Percentiles rank a stretch among this genome's conserved stretches.
Evolutionary conservation across 2,113 vertebrate species (phyloP).

Genomic region (Hemiscyllium ocellatum): DNA sequence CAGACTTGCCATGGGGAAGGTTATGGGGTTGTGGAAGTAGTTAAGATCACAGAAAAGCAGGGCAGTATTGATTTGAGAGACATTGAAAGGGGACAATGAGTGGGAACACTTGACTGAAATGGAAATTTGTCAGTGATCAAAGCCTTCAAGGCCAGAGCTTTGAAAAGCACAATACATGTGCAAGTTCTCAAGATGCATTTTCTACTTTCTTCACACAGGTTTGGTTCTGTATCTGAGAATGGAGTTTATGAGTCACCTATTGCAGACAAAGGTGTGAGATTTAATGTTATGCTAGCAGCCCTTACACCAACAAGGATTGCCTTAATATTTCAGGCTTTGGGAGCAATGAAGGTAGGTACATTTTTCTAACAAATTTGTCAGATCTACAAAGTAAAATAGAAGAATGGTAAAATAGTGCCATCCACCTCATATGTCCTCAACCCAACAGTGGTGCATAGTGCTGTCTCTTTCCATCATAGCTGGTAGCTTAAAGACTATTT

Average conservation of each 20-base stretch:
- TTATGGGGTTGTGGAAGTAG: background rate
- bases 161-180: background rate
- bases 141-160: background rate
- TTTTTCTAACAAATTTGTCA: background rate
- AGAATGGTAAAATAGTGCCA: background rate
- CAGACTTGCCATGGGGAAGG: background rate
- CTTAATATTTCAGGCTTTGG: conserved; percentile 50
- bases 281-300: conserved; percentile 50
- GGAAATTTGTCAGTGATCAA: background rate
- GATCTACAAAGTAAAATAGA: background rate
- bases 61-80: background rate
- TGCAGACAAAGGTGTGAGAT: conserved; percentile 47
- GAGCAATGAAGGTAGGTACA: conserved; percentile 53
- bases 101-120: background rate
- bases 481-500: background rate
- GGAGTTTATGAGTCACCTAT: conserved; percentile 50
- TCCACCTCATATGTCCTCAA: background rate
- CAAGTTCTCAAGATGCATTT: background rate
- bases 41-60: background rate
- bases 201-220: conserved; percentile 45
- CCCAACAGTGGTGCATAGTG: background rate
- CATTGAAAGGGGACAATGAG: background rate
- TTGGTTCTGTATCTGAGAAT: conserved; percentile 49
- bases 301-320: conserved; percentile 51
- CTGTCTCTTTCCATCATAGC: background rate